These are phyloP conservation scores for Chelonia mydas DNA, from an alignment of 2,797 vertebrate genomes.

Conservation along the genomic window DNA sequence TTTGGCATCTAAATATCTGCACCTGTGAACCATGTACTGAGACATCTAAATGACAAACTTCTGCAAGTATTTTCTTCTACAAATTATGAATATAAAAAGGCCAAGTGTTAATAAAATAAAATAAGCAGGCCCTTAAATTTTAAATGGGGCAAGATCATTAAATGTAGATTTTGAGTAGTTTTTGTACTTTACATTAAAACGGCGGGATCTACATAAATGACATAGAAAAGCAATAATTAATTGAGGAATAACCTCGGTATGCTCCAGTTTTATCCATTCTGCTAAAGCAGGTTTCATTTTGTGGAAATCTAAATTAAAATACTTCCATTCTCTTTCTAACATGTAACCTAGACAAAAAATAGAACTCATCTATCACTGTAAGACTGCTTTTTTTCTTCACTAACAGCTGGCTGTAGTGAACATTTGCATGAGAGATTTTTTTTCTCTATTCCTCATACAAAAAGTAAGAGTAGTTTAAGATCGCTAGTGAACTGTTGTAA, in stretches of 20 bases:
- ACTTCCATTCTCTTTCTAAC: neutral
- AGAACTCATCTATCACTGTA: neutral
- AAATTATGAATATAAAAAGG: rapidly evolving
- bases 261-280: neutral
- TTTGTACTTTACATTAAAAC: neutral
- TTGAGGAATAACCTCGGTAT: neutral
- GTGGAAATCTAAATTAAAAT: neutral
- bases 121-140: neutral
- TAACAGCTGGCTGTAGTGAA: neutral
- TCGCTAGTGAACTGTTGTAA: slow-evolving; percentile 38
- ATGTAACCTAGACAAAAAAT: neutral
- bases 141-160: neutral
- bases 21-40: rapidly evolving
- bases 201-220: neutral
- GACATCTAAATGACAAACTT: neutral
- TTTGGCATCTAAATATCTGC: neutral
- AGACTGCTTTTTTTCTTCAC: neutral
- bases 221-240: neutral
- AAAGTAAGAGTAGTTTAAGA: neutral
- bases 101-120: neutral
- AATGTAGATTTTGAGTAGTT: neutral
- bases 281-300: neutral
- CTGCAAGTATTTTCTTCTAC: neutral
- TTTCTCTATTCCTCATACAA: neutral
- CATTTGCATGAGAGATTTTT: neutral